Conservation (phyloP, 2,797 vertebrate genomes). For the Spea hammondii region DNA sequence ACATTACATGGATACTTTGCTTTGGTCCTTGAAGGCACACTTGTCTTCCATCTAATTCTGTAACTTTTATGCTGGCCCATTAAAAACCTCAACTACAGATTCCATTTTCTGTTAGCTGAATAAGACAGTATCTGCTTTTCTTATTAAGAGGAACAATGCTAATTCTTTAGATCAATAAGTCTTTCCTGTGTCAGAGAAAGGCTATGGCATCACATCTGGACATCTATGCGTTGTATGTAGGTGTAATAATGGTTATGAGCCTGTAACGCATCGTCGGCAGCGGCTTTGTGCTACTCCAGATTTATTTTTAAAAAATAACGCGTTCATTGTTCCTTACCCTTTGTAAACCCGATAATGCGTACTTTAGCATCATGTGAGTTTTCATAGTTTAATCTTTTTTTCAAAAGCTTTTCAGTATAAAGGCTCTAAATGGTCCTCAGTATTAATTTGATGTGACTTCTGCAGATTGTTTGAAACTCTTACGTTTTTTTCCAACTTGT, state of each 20-base stretch:
- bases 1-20: no score
- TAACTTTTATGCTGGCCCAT: no score
- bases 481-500: slow-evolving; percentile 79
- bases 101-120: no score
- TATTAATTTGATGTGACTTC: slow-evolving; percentile 99
- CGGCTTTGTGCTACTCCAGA: slow-evolving; percentile 68
- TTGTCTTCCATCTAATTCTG: no score
- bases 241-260: slow-evolving; percentile 59
- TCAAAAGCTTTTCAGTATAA: slow-evolving; percentile 97
- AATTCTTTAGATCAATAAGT: no score
- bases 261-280: slow-evolving; percentile 62
- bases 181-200: no score
- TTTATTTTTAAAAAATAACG: slow-evolving; percentile 76
- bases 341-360: slow-evolving; percentile 85
- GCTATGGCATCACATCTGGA: no score
- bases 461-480: slow-evolving; percentile 92
- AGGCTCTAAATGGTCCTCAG: slow-evolving; percentile 96
- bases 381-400: slow-evolving; percentile 97
- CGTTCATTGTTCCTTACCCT: slow-evolving; percentile 73
- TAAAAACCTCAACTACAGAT: no score
- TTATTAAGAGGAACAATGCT: no score
- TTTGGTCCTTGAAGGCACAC: no score
- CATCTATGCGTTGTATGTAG: slow-evolving; percentile 21
- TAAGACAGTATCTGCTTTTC: no score
- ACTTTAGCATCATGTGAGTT: slow-evolving; percentile 97